Conservation (phyloP, 2,888 invertebrate species). For the Chloromyia formosa region DNA sequence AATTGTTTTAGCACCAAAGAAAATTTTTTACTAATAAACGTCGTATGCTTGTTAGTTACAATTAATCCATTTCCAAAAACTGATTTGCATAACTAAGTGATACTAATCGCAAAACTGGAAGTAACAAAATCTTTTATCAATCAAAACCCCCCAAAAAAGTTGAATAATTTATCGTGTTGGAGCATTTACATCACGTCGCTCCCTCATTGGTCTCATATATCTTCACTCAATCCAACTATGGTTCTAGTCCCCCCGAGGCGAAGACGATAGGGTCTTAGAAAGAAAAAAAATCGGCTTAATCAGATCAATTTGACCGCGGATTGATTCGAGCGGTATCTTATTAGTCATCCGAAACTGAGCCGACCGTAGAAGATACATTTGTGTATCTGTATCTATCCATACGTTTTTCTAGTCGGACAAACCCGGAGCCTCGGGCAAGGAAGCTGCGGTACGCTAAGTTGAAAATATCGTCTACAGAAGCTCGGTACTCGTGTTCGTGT, state of each 20-base stretch:
- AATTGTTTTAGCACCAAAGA: too few species aligned
- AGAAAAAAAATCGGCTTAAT: conserved; percentile 11
- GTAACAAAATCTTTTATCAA: conserved; percentile 18
- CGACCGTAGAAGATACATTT: conserved; percentile 8
- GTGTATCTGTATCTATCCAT: not conserved
- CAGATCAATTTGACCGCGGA: conserved; percentile 32
- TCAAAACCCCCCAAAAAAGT: not conserved
- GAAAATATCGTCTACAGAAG: not conserved
- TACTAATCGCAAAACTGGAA: conserved; percentile 25
- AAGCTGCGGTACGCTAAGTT: not conserved
- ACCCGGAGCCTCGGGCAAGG: not conserved
- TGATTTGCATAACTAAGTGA: conserved; percentile 33
- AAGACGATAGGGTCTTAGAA: not conserved
- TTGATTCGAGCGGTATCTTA: not conserved
- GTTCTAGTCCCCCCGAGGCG: not conserved
- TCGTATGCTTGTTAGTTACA: not conserved
- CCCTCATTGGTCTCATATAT: too few species aligned
- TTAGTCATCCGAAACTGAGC: conserved; percentile 18
- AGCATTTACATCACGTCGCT: too few species aligned
- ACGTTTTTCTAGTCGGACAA: too few species aligned
- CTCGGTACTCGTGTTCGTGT: too few species aligned
- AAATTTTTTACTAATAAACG: not conserved
- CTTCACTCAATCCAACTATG: not conserved
- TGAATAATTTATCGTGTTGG: not conserved
- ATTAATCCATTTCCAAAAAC: conserved; percentile 8